phyloP scores from a whole-genome alignment of 2,888 invertebrate genomes.

The Patella caerulea region DNA sequence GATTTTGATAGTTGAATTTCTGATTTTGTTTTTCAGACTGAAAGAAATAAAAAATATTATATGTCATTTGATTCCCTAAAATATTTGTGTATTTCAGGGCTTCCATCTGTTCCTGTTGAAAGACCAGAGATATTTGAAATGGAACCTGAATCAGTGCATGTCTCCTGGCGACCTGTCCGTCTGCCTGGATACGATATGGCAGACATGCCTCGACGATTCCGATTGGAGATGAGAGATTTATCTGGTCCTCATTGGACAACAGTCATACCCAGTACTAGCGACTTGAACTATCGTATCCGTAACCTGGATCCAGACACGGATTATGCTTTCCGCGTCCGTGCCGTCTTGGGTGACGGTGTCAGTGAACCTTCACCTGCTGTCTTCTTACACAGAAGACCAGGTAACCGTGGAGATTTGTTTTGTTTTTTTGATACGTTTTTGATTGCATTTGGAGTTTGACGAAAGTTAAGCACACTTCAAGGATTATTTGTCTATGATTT shows the following conservation, averaged over 20 bases:
- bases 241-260: constrained; percentile 54
- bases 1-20: too few species aligned
- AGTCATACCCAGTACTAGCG: constrained; percentile 46
- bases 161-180: constrained; percentile 61
- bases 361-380: constrained; percentile 96
- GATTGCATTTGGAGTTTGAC: not conserved
- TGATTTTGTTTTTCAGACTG: too few species aligned
- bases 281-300: constrained; percentile 55
- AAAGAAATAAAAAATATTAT: too few species aligned
- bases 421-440: too few species aligned
- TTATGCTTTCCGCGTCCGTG: constrained; percentile 94
- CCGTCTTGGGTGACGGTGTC: constrained; percentile 90
- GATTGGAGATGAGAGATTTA: constrained; percentile 48
- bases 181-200: constrained; percentile 31
- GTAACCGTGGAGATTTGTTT: constrained; percentile 36
- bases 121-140: constrained; percentile 59
- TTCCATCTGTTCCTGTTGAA: constrained; percentile 54
- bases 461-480: not conserved
- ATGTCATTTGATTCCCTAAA: not conserved
- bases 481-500: not conserved
- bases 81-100: constrained; percentile 35
- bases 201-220: constrained; percentile 19
- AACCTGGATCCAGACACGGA: constrained; percentile 89
- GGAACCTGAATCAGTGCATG: constrained; percentile 55
- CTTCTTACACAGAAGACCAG: constrained; percentile 55